Evolutionary conservation across 2,888 invertebrate species (phyloP).

Genomic region (Chaetogeoica ovagalla): DNA sequence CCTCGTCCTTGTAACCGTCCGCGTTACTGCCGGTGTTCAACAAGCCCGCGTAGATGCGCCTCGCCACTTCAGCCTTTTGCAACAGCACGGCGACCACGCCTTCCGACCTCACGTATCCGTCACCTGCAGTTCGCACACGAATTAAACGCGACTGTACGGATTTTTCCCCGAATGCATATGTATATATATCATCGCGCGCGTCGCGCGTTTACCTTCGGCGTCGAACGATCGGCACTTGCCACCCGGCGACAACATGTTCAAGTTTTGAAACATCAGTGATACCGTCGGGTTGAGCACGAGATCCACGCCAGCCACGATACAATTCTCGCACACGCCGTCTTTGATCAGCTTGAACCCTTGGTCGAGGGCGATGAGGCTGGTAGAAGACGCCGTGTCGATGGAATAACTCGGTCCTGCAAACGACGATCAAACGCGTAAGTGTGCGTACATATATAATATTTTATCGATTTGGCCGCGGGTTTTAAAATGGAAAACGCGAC

Average conservation of each 20-base stretch:
- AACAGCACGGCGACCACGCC: conserved; percentile 80
- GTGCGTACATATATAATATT: too few relatives aligned
- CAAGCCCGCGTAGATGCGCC: conserved; percentile 82
- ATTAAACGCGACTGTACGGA: background rate
- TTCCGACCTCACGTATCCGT: conserved; percentile 91
- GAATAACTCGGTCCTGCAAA: conserved; percentile 64
- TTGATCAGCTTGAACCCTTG: conserved; percentile 60
- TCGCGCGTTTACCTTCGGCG: conserved; percentile 65
- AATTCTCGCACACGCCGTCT: conserved; percentile 62
- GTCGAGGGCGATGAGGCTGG: conserved; percentile 64
- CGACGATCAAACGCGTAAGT: background rate
- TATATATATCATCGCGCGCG: too few relatives aligned
- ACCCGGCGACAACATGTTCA: conserved; percentile 90
- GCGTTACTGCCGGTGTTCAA: conserved; percentile 88
- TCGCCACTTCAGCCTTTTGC: conserved; percentile 76
- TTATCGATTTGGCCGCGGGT: too few relatives aligned
- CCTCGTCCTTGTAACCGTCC: conserved; percentile 89
- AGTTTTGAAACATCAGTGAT: conserved; percentile 89
- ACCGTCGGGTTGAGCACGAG: conserved; percentile 88
- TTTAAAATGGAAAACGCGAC: too few relatives aligned
- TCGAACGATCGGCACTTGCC: conserved; percentile 94
- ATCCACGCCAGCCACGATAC: conserved; percentile 70
- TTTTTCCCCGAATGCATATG: too few relatives aligned
- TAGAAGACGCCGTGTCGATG: conserved; percentile 67
- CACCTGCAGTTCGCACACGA: conserved; percentile 61